These are phyloP conservation scores for Campaea margaritaria DNA, from an alignment of 2,888 invertebrate genomes.

Conservation along the genomic window DNA sequence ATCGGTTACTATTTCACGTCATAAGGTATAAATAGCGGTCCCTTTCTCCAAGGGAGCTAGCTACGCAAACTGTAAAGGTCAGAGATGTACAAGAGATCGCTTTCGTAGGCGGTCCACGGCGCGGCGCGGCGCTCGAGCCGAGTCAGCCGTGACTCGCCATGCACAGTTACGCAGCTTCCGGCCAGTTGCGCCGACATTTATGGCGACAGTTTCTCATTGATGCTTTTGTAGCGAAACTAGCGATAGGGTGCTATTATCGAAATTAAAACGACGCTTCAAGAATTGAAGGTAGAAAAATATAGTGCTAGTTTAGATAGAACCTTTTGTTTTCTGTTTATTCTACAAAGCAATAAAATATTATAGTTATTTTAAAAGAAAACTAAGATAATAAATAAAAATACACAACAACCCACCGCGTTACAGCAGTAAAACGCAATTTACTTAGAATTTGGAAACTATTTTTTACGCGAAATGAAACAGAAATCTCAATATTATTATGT, in stretches of 20 bases:
- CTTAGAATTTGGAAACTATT: not conserved
- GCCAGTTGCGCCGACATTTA: slow-evolving; percentile 1
- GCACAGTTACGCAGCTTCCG: slow-evolving; percentile 1
- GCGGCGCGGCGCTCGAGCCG: too few species aligned
- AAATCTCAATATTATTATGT: slow-evolving; percentile 6
- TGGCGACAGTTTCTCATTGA: not conserved
- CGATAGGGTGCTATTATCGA: not conserved
- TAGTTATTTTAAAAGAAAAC: too few species aligned
- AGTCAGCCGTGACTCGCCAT: not conserved
- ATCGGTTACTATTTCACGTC: too few species aligned
- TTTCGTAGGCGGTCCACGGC: not conserved
- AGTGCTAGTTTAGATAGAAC: too few species aligned
- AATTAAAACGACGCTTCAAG: too few species aligned
- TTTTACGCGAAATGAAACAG: slow-evolving; percentile 1
- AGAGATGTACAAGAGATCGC: not conserved
- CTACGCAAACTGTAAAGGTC: slow-evolving; percentile 6
- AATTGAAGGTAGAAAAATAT: too few species aligned
- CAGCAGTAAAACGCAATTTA: too few species aligned
- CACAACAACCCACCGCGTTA: too few species aligned
- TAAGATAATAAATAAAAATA: too few species aligned
- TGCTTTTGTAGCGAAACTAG: not conserved
- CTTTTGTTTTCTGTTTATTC: too few species aligned
- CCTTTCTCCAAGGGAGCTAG: not conserved
- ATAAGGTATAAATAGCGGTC: not conserved
- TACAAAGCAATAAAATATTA: too few species aligned